These are phyloP conservation scores for Sclerodermus sp. DNA, from an alignment of 2,888 invertebrate genomes.

Conservation along the genomic window DNA sequence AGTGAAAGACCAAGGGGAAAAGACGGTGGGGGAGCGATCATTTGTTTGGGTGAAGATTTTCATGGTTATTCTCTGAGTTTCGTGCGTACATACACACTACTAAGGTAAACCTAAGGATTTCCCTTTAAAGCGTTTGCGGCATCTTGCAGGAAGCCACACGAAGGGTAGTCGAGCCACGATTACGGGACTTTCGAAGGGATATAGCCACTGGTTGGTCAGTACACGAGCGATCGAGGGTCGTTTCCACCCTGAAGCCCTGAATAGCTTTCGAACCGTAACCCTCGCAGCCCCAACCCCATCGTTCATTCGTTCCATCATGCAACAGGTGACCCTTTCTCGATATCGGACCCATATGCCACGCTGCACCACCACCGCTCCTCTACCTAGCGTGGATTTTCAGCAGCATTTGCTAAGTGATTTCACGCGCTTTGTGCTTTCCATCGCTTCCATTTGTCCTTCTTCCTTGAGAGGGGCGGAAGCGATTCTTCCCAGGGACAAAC, in stretches of 20 bases:
- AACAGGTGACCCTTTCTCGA: constrained; percentile 57
- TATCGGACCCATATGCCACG: constrained; percentile 47
- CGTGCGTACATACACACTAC: too few relatives aligned
- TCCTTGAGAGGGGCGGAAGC: too few relatives aligned
- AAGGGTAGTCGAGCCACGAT: constrained; percentile 20
- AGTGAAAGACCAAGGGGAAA: too few relatives aligned
- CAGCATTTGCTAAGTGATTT: too few relatives aligned
- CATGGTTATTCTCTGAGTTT: too few relatives aligned
- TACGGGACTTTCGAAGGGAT: constrained; percentile 32
- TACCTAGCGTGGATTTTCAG: background rate
- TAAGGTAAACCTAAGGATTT: background rate
- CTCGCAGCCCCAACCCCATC: constrained; percentile 52
- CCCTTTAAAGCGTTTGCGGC: constrained; percentile 23
- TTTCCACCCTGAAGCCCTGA: constrained; percentile 51
- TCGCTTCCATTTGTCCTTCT: too few relatives aligned
- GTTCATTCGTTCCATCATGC: constrained; percentile 47
- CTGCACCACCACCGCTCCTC: background rate
- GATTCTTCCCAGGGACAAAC: too few relatives aligned
- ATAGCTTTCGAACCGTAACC: constrained; percentile 53
- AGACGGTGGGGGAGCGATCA: too few relatives aligned
- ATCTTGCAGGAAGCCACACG: constrained; percentile 21
- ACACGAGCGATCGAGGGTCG: constrained; percentile 45
- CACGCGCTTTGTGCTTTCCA: too few relatives aligned
- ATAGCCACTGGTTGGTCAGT: constrained; percentile 41
- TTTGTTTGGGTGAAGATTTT: too few relatives aligned